Evolutionary conservation across 35 echinoderm and acorn worm genomes (phyloP).

Genomic region (Stichopus chloronotus): DNA sequence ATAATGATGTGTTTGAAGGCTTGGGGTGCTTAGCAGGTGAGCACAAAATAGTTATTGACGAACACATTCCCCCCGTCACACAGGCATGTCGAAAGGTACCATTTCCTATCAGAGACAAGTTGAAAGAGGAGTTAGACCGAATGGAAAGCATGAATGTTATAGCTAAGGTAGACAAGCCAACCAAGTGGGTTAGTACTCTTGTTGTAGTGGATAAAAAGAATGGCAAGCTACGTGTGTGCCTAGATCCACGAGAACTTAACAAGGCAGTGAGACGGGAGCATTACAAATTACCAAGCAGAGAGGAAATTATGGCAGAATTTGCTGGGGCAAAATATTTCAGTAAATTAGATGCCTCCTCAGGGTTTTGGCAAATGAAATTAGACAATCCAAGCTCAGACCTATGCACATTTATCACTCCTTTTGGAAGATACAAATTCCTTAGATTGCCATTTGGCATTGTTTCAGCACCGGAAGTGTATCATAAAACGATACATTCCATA

Average conservation of each 20-base stretch:
- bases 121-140: slow-evolving; percentile 62
- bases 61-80: background rate
- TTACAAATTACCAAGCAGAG: slow-evolving; percentile 56
- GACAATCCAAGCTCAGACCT: slow-evolving; percentile 52
- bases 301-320: slow-evolving; percentile 50
- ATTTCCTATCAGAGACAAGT: slow-evolving; percentile 46
- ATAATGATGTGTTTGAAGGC: slow-evolving; percentile 57
- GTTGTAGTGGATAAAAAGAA: slow-evolving; percentile 63
- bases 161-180: slow-evolving; percentile 54
- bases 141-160: slow-evolving; percentile 74
- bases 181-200: slow-evolving; percentile 21
- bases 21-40: slow-evolving; percentile 59
- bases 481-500: slow-evolving; percentile 14
- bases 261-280: slow-evolving; percentile 64
- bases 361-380: slow-evolving; percentile 77
- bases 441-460: slow-evolving; percentile 67
- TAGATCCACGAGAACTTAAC: slow-evolving; percentile 64
- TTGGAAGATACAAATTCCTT: slow-evolving; percentile 69
- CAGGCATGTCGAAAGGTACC: slow-evolving; percentile 61
- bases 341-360: slow-evolving; percentile 59
- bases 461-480: slow-evolving; percentile 48
- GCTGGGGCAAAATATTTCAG: slow-evolving; percentile 58
- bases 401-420: slow-evolving; percentile 68
- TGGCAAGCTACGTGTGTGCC: slow-evolving; percentile 57
- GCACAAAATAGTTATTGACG: slow-evolving; percentile 29